These are phyloP conservation scores for Apis dorsata DNA, from an alignment of 1,140 invertebrate species.

Conservation along the genomic window DNA sequence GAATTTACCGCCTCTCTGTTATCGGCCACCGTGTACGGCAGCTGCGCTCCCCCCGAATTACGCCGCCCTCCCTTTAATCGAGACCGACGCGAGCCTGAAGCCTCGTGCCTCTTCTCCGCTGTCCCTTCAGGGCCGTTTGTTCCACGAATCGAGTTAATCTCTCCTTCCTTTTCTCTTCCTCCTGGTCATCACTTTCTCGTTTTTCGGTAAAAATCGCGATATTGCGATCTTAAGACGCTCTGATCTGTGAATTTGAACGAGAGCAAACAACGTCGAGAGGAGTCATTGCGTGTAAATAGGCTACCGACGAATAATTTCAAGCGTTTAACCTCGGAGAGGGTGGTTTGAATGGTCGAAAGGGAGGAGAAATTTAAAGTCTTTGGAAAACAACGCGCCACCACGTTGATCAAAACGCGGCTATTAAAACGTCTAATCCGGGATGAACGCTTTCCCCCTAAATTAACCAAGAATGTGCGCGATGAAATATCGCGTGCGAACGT, in stretches of 20 bases:
- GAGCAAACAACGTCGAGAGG: too few relatives aligned
- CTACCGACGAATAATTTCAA: conserved; percentile 62
- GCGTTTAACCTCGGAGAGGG: conserved; percentile 55
- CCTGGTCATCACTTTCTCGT: too few relatives aligned
- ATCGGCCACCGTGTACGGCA: conserved; percentile 13
- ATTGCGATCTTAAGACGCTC: too few relatives aligned
- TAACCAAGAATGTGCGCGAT: too few relatives aligned
- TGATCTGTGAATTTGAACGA: too few relatives aligned
- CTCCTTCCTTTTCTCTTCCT: too few relatives aligned
- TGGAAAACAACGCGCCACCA: conserved; percentile 45
- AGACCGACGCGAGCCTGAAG: background rate
- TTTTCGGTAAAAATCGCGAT: too few relatives aligned
- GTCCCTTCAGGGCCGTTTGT: background rate
- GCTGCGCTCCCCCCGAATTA: conserved; percentile 33
- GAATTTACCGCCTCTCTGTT: conserved; percentile 38
- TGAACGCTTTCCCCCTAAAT: background rate
- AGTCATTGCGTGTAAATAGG: background rate
- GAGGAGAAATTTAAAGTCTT: conserved; percentile 52
- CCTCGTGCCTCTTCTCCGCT: background rate
- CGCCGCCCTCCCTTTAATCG: conserved; percentile 37
- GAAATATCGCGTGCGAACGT: too few relatives aligned
- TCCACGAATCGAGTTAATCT: background rate
- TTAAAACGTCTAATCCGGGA: conserved; percentile 18
- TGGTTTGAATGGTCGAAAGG: conserved; percentile 52
- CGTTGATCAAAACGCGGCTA: conserved; percentile 39